Evolutionary conservation across 2,113 vertebrate genomes (phyloP), one percentile per base, ranked within the genome.

Genomic region (Mungos mungo): DNA sequence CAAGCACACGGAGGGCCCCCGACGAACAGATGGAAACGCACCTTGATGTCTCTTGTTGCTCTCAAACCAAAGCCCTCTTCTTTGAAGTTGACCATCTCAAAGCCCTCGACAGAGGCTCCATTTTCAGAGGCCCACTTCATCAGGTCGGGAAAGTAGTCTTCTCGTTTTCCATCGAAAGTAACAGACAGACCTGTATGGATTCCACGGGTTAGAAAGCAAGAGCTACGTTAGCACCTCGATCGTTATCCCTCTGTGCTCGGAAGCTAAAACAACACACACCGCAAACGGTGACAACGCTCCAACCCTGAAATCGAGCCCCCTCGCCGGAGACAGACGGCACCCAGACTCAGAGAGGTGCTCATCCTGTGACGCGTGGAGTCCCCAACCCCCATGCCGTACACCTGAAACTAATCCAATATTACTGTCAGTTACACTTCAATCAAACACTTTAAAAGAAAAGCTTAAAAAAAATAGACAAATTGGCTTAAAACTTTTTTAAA

Each of bases 41-140:
- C 99, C 99, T 99, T 99, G 98, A 99, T 99, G 83, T 99, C 99
- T 98, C 98, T 99, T 81, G 99, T 99, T 95, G 99, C 99, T 97
- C 98, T 99, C 98, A 99, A 98, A 84, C 99, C 99, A 45, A 99
- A 99, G 93, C 99, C 99, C 94, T 99, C 99, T 16, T 99, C 98
- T 95, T 99, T 99, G 98, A 99, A 99, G 98, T 99, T 98, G 82
- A 98, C 98, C 96, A 99, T 99, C 96, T 99, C 99, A 97, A 99
- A 99, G 68, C 99, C 99, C 16, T 99, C 99, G 18, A 99, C 99
- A 45, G 99, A 99, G 9, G 99, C 99, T 71, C 99, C 99, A 47
- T 99, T 99, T 74, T 99, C 99, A 97, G 98, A 98, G 82, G 99
- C 99, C 99, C 99, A 99, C 66, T 99, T 98, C 98, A 99, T 99